Evolutionary conservation across 2,797 vertebrate species (phyloP).

Genomic region (Sebastes diaconus): DNA sequence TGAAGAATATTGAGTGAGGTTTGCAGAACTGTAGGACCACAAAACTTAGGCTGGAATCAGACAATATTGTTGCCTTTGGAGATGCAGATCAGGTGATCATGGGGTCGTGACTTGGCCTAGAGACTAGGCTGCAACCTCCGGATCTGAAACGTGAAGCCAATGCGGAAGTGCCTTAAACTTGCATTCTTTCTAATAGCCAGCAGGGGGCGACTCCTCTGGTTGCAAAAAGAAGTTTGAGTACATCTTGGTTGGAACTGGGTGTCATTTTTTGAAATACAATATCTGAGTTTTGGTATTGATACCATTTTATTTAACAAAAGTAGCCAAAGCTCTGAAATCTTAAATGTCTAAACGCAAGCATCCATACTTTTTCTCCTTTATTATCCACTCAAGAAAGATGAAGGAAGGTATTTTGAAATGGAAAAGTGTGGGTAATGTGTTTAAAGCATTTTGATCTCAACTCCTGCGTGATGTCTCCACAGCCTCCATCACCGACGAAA

Average conservation of each 20-base stretch:
- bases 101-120: not conserved
- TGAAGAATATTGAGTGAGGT: not conserved
- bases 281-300: not conserved
- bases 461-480: conserved; percentile 59
- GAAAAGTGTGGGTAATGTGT: not conserved
- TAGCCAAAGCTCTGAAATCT: not conserved
- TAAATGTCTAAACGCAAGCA: not conserved
- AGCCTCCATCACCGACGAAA: conserved; percentile 93
- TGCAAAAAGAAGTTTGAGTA: no score
- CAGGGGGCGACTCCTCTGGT: no score
- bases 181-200: no score
- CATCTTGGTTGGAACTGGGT: not conserved
- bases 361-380: no score
- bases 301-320: not conserved
- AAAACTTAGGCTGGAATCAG: not conserved
- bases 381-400: not conserved
- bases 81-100: not conserved
- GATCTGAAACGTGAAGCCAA: no score
- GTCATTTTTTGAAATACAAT: not conserved
- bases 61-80: not conserved
- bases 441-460: conserved; percentile 14
- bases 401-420: not conserved
- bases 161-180: not conserved
- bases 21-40: not conserved
- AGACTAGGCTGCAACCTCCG: not conserved